A percentile compares a stretch with the other conserved stretches of the same genome.
These are phyloP conservation scores for Hucho hucho DNA, from an alignment of 2,113 vertebrate genomes.

Conservation along the genomic window DNA sequence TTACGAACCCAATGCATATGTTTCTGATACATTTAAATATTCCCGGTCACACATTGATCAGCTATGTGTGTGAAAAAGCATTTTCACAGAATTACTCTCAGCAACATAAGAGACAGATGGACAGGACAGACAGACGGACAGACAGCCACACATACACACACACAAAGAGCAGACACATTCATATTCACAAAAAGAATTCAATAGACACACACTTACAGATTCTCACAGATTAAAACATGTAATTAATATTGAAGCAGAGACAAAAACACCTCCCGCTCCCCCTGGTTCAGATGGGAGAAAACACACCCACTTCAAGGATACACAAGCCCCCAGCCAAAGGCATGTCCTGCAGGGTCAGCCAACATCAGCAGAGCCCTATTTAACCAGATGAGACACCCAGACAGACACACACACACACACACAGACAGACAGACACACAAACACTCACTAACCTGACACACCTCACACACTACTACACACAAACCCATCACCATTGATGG, in stretches of 20 bases:
- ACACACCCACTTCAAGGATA: slow-evolving; percentile 13
- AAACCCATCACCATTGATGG: too few species aligned
- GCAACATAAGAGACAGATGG: neutral
- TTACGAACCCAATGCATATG: too few species aligned
- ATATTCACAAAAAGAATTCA: neutral
- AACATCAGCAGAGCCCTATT: slow-evolving; percentile 2
- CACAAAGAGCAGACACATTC: neutral
- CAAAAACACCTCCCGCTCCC: neutral
- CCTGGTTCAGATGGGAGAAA: too few species aligned
- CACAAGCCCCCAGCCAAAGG: neutral
- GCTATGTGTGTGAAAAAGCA: too few species aligned
- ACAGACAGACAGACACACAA: too few species aligned
- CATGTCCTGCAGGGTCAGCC: neutral
- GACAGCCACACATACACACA: neutral
- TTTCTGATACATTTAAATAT: too few species aligned
- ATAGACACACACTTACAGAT: neutral
- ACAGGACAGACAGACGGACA: neutral
- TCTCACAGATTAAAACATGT: too few species aligned
- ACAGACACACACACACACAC: neutral
- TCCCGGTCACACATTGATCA: neutral
- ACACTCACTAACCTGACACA: too few species aligned
- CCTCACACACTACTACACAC: too few species aligned
- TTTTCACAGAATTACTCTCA: too few species aligned
- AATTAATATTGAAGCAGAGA: neutral
- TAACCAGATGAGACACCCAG: neutral